Evolutionary conservation across 1,140 invertebrate species (phyloP), one percentile per base, ranked within the genome.

Genomic region (Manduca sexta): DNA sequence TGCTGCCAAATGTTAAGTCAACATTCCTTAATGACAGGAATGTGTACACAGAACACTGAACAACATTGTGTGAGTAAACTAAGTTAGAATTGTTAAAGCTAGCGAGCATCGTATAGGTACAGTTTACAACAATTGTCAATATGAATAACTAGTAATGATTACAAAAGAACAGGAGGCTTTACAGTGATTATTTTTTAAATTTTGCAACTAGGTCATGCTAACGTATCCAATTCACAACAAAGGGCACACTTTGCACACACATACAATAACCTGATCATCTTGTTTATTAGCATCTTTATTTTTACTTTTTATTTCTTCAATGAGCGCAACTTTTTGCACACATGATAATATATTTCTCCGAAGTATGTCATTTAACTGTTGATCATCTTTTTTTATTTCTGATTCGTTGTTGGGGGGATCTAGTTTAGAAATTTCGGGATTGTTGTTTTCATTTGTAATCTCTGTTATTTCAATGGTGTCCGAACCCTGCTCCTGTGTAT

Each of bases 291-390:
- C 42, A 53, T 67, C 65, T 69, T 65, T 72, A 29, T 54, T 69
- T 65, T 72, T 76, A 52, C 45, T 71, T 72, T 80, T 84, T 67
- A 83, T 64, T 56, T 83, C 79, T 56, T 84, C 77, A 39, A 84
- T 84, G 13, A 71, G 40, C 15, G 80, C 73, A 39, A 84, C 74
- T 64, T 86, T 84, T 56, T 86, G 75, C 37, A 76, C 68, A 59
- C 83, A 84, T 3, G 77, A 84, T n/a, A 79, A 54, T 45, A 84
- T 86, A 62, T 86, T 84, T 60, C 80, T 78, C 56, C 68, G 66
- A 51, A 85, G 57, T 33, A 74, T 51, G 38, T 77, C 75, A 58
- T 85, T 83, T 18, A 81, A 60, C 42, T 68, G 49, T 38, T 74
- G 48, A 52, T 83, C 75, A 49, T 75, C 69, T 54, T 71, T 69